Evolutionary conservation across 2,113 vertebrate genomes (phyloP).

Genomic region (Lates calcarifer): DNA sequence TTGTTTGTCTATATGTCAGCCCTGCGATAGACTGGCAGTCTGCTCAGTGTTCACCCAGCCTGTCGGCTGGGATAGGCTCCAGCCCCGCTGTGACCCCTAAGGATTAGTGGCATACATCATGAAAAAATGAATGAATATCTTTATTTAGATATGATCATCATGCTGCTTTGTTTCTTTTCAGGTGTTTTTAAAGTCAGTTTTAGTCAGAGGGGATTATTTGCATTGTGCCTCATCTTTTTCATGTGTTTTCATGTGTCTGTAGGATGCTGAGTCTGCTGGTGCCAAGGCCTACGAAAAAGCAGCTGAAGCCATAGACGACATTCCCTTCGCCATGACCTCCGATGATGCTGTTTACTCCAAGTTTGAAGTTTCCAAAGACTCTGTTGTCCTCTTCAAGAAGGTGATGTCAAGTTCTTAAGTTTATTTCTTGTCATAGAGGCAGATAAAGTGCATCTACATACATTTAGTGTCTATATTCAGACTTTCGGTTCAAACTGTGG

Average conservation of each 20-base stretch:
- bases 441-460: background rate
- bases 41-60: no score
- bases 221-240: background rate
- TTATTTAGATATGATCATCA: background rate
- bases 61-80: no score
- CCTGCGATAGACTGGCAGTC: no score
- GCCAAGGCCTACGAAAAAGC: slow-evolving; percentile 91
- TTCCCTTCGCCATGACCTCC: slow-evolving; percentile 92
- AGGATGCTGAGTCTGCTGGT: slow-evolving; percentile 87
- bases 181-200: background rate
- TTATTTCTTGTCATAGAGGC: background rate
- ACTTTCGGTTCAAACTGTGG: background rate
- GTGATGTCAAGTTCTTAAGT: slow-evolving; percentile 67
- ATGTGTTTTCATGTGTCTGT: slow-evolving; percentile 12
- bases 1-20: no score
- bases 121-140: no score
- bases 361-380: slow-evolving; percentile 89
- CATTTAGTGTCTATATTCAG: background rate
- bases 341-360: slow-evolving; percentile 87
- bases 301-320: slow-evolving; percentile 92
- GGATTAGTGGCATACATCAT: no score
- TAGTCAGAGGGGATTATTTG: background rate
- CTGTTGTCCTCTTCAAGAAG: slow-evolving; percentile 96
- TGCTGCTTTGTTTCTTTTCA: background rate
- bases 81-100: no score